Evolutionary conservation across 2,797 vertebrate genomes (phyloP).

Genomic region (Protonibea diacanthus): DNA sequence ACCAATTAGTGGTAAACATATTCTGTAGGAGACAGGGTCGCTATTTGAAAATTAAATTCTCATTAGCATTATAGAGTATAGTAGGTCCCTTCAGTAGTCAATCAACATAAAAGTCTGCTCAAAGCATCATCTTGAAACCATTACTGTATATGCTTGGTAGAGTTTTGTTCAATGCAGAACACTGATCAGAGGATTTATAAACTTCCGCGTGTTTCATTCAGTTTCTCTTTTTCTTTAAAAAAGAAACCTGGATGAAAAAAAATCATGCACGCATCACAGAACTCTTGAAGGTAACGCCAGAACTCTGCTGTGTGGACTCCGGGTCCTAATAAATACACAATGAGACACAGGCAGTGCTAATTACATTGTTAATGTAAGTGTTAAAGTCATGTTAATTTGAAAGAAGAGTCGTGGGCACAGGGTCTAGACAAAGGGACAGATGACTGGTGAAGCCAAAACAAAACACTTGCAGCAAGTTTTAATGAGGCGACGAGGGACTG

Average conservation of each 20-base stretch:
- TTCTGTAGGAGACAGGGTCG: not conserved
- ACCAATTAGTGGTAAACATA: not conserved
- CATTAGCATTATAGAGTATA: not conserved
- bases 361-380: slow-evolving; percentile 58
- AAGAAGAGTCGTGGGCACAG: slow-evolving; percentile 41
- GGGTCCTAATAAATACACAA: slow-evolving; percentile 39
- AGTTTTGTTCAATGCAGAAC: slow-evolving; percentile 1
- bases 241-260: slow-evolving; percentile 21
- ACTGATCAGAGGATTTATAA: slow-evolving; percentile 29
- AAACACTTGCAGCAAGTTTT: slow-evolving; percentile 75
- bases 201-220: slow-evolving; percentile 31
- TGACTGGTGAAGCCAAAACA: slow-evolving; percentile 74
- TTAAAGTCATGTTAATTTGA: slow-evolving; percentile 57
- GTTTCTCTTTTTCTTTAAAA: slow-evolving; percentile 31
- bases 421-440: slow-evolving; percentile 75
- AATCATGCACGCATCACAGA: slow-evolving; percentile 5
- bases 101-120: not conserved
- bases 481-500: slow-evolving; percentile 79
- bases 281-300: slow-evolving; percentile 5
- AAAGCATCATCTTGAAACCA: not conserved
- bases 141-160: not conserved
- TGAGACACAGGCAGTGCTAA: slow-evolving; percentile 49
- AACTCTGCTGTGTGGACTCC: slow-evolving; percentile 13
- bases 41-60: not conserved
- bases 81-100: not conserved